Conservation (phyloP, 2,113 vertebrate genomes). For the Meleagris gallopavo region DNA sequence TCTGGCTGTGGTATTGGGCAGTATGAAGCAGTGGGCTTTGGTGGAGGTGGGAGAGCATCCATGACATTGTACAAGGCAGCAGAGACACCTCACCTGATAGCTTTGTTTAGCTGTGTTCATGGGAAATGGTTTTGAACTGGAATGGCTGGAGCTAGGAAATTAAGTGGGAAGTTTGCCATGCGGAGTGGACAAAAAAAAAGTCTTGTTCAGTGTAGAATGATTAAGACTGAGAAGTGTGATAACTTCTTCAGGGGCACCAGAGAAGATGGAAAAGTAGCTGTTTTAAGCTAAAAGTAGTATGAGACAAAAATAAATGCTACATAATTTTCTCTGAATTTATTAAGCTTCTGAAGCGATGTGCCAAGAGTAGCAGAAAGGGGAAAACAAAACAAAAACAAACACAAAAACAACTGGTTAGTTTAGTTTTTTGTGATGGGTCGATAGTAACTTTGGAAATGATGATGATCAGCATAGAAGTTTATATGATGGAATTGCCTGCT, state of each 20-base stretch:
- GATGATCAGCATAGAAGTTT: background rate
- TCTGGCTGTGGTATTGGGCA: background rate
- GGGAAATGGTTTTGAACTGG: background rate
- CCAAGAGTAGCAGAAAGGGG: background rate
- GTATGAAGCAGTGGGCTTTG: background rate
- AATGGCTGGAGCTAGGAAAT: background rate
- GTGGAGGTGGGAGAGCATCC: background rate
- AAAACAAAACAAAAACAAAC: background rate
- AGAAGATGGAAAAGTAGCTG: background rate
- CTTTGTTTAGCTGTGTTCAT: background rate
- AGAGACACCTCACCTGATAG: background rate
- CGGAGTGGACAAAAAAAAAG: background rate
- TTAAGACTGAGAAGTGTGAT: background rate
- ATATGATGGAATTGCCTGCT: background rate
- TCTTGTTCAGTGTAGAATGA: background rate
- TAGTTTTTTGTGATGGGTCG: background rate
- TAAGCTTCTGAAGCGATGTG: background rate
- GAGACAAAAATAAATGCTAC: background rate
- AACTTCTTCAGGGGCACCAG: background rate
- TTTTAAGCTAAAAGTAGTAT: background rate
- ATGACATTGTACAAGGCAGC: background rate
- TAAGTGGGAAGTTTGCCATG: background rate
- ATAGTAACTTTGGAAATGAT: background rate
- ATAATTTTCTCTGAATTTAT: background rate
- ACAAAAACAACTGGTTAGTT: background rate